These are phyloP conservation scores for Ciconia boyciana DNA, from an alignment of 2,113 vertebrate species.

Conservation along the genomic window DNA sequence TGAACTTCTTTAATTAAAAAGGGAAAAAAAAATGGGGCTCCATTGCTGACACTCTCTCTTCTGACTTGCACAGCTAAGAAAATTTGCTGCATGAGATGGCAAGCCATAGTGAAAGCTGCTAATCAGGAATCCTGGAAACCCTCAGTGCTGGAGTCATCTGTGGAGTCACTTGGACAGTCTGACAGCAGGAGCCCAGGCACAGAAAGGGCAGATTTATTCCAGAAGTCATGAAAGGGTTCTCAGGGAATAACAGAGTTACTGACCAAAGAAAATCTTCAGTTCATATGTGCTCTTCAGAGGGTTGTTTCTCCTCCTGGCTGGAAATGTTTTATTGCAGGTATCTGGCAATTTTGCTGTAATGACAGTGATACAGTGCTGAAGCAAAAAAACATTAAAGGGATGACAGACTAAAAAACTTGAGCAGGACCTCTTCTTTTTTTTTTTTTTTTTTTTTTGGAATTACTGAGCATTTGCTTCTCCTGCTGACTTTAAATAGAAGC, in stretches of 20 bases:
- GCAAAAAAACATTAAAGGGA: not conserved
- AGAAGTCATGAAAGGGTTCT: not conserved
- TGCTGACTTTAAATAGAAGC: conserved; percentile 31
- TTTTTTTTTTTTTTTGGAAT: not conserved
- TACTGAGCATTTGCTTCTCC: conserved; percentile 1
- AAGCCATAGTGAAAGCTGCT: not conserved
- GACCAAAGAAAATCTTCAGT: not conserved
- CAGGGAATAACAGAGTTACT: not conserved
- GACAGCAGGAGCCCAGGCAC: not conserved
- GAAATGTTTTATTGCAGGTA: conserved; percentile 20
- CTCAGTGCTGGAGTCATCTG: not conserved
- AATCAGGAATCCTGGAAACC: not conserved
- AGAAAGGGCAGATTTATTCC: not conserved
- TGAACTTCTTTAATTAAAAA: not conserved
- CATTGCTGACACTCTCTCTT: not conserved
- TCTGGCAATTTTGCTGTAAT: not conserved
- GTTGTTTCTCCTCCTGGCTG: not conserved
- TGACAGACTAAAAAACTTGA: not conserved
- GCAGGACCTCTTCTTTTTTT: not conserved
- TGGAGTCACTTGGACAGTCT: not conserved
- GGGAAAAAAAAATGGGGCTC: accelerated
- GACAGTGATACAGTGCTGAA: not conserved
- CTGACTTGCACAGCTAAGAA: not conserved
- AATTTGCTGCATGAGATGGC: not conserved
- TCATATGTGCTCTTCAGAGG: not conserved